Conservation (phyloP, 2,113 vertebrate genomes). For the Callithrix jacchus region DNA sequence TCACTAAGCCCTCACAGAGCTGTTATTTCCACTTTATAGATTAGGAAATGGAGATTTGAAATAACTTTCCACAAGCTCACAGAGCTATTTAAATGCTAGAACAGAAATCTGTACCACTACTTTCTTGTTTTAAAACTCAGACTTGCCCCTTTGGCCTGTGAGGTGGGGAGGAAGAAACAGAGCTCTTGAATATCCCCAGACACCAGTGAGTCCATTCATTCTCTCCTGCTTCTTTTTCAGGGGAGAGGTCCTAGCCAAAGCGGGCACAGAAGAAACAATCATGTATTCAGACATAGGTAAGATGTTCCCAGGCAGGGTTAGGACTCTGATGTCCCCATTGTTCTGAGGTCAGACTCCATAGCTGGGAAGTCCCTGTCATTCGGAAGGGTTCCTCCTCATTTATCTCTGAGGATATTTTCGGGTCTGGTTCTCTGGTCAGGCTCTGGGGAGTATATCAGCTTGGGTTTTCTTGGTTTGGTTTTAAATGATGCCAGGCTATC, state of each 20-base stretch:
- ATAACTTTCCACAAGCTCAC: not conserved
- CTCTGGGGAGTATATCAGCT: not conserved
- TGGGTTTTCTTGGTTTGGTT: not conserved
- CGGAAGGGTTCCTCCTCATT: not conserved
- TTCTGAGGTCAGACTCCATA: not conserved
- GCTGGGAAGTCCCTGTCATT: not conserved
- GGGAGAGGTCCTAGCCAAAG: conserved; percentile 95
- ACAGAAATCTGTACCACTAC: not conserved
- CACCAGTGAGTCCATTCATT: not conserved
- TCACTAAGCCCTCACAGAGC: not conserved
- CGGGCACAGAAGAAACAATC: conserved; percentile 89
- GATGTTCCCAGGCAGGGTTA: not conserved
- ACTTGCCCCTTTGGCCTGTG: not conserved
- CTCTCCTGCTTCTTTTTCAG: conserved; percentile 82
- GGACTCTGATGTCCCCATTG: not conserved
- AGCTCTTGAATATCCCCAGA: not conserved
- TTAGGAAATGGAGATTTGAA: not conserved
- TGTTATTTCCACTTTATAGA: not conserved
- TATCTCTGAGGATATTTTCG: not conserved
- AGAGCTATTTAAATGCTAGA: not conserved
- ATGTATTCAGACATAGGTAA: conserved; percentile 95
- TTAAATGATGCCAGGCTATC: not conserved
- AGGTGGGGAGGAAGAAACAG: not conserved
- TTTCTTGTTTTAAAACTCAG: not conserved
- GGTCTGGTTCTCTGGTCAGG: not conserved